A percentile compares a stretch with the other conserved stretches of the same genome.
These are phyloP conservation scores for Lepidostoma basale DNA, from an alignment of 1,140 invertebrate species.

Conservation along the genomic window DNA sequence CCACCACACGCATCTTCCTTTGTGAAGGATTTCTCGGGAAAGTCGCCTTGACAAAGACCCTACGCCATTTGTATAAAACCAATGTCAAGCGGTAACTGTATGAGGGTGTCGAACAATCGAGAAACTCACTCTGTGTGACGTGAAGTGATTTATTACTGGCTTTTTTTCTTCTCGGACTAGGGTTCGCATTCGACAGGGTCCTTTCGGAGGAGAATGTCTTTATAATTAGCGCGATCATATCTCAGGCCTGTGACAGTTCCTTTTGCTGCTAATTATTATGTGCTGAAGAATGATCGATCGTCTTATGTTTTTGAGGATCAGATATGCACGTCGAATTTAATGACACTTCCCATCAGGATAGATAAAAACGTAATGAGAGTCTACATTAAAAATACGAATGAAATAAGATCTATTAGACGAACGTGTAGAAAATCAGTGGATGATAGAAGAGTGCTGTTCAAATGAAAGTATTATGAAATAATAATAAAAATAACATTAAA, in stretches of 20 bases:
- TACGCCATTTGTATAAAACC: not conserved
- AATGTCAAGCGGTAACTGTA: conserved; percentile 11
- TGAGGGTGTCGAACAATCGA: conserved; percentile 8
- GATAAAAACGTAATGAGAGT: no score
- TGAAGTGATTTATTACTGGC: not conserved
- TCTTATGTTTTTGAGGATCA: not conserved
- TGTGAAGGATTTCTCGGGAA: conserved; percentile 4
- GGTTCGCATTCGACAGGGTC: conserved; percentile 4
- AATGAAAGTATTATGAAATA: no score
- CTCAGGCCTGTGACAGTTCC: conserved; percentile 7
- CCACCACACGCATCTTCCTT: conserved; percentile 17
- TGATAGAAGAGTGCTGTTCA: no score
- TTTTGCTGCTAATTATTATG: conserved; percentile 17
- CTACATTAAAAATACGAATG: no score
- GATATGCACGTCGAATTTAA: no score
- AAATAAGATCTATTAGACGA: no score
- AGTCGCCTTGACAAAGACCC: conserved; percentile 2
- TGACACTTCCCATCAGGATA: no score
- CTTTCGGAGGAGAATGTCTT: conserved; percentile 8
- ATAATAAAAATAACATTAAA: no score
- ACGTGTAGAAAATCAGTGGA: no score
- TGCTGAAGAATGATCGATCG: conserved; percentile 1
- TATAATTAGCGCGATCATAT: conserved; percentile 24
- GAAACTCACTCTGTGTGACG: not conserved
- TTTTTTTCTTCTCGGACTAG: conserved; percentile 1